A percentile compares a stretch with the other conserved stretches of the same genome.
These are phyloP conservation scores for Australoheros facetus DNA, from an alignment of 2,797 vertebrate genomes.

Conservation along the genomic window DNA sequence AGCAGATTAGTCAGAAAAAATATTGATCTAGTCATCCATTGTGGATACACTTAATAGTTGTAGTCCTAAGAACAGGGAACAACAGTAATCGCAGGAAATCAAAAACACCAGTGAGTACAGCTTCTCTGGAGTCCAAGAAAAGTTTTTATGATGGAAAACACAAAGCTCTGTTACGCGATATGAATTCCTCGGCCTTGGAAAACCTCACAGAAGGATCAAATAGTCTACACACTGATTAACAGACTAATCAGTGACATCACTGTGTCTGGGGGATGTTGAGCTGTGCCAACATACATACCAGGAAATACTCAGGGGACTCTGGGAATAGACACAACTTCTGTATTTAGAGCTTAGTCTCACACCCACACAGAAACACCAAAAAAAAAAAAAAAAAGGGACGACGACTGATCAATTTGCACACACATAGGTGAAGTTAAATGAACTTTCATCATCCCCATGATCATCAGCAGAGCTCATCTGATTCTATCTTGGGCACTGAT, in stretches of 20 bases:
- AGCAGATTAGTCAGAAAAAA: not conserved
- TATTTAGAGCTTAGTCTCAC: conserved; percentile 8
- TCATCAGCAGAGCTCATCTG: not conserved
- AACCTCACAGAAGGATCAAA: conserved; percentile 38
- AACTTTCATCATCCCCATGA: not conserved
- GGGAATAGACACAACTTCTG: conserved; percentile 8
- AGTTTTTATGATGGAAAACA: not conserved
- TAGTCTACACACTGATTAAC: conserved; percentile 37
- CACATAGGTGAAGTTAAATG: not conserved
- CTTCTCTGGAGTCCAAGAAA: not conserved
- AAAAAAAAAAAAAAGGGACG: not conserved
- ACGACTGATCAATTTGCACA: not conserved
- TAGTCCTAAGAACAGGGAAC: not conserved
- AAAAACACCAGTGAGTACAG: not conserved
- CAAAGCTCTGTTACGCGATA: not conserved
- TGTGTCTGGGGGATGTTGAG: conserved; percentile 19
- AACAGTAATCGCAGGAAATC: not conserved
- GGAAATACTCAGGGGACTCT: conserved; percentile 15
- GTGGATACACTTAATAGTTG: not conserved
- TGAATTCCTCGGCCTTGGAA: conserved; percentile 7
- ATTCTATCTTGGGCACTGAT: no score
- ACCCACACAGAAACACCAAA: not conserved
- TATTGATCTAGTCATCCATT: not conserved
- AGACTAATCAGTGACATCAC: conserved; percentile 55
- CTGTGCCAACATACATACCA: conserved; percentile 22